Evolutionary conservation across 2,888 invertebrate species (phyloP).

Genomic region (Nipponacmea schrenckii): DNA sequence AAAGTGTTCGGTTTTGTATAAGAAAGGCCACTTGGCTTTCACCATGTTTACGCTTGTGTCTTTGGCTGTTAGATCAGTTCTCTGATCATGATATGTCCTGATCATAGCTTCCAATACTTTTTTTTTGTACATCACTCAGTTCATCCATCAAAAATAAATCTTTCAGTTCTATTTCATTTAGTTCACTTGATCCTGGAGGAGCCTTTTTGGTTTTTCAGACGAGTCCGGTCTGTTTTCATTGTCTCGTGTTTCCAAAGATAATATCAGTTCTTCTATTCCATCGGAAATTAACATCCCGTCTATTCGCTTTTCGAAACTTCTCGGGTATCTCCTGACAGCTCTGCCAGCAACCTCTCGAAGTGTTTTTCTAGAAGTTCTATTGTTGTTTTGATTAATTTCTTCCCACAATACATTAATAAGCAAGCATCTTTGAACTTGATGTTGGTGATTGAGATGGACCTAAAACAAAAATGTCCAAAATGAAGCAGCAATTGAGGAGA

Average conservation of each 20-base stretch:
- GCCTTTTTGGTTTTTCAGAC: not conserved
- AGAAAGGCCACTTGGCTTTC: not conserved
- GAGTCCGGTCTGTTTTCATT: constrained; percentile 2
- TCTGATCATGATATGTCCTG: not conserved
- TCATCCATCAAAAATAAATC: constrained; percentile 1
- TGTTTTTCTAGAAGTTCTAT: not conserved
- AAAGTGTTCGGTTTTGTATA: not conserved
- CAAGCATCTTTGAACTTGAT: constrained; percentile 6
- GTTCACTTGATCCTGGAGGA: not conserved
- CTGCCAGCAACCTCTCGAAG: constrained; percentile 2
- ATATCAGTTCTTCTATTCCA: constrained; percentile 3
- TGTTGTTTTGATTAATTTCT: not conserved
- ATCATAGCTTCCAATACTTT: not conserved
- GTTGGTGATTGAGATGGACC: constrained; percentile 5
- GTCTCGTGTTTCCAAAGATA: not conserved
- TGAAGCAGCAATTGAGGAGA: no score
- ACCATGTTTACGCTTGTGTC: constrained; percentile 1
- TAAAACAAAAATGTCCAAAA: not conserved
- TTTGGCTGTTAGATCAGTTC: not conserved
- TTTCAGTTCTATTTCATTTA: not conserved
- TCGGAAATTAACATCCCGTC: not conserved
- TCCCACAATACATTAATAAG: not conserved
- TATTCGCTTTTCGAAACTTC: not conserved
- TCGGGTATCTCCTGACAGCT: not conserved
- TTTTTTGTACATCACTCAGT: constrained; percentile 2